phyloP scores from a whole-genome alignment of 2,797 vertebrate species.

The Gallinago solitaria region DNA sequence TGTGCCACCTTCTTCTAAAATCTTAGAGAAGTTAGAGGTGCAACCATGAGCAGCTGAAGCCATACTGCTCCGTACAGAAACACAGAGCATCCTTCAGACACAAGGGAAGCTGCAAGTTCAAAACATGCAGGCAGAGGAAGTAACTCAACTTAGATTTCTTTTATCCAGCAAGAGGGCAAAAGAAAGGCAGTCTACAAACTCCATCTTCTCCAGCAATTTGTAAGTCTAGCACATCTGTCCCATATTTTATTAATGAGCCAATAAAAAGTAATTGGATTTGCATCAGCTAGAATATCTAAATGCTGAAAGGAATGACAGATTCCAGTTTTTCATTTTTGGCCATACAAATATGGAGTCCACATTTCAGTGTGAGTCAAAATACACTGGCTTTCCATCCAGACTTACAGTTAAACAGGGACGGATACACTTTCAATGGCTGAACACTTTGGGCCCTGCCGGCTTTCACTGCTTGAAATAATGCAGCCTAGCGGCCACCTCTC shows the following conservation, averaged over 20 bases:
- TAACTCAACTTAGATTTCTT: neutral
- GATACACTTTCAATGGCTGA: neutral
- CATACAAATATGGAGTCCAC: neutral
- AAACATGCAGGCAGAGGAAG: neutral
- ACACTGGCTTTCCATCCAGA: neutral
- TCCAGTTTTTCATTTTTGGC: neutral
- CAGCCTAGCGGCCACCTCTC: neutral
- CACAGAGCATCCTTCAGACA: neutral
- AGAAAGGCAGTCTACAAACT: neutral
- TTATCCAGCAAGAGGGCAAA: neutral
- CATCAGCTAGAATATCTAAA: conserved; percentile 6
- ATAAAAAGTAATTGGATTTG: conserved; percentile 5
- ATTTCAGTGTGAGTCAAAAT: neutral
- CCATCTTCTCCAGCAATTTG: neutral
- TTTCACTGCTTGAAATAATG: neutral
- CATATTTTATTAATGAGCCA: conserved; percentile 8
- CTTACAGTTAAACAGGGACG: neutral
- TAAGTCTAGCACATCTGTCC: neutral
- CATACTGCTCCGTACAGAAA: neutral
- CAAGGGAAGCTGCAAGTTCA: neutral
- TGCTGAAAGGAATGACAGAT: neutral
- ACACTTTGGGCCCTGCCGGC: neutral
- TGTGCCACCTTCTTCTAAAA: neutral
- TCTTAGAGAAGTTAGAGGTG: neutral
- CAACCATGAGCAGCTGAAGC: neutral